A percentile compares a stretch with the other conserved stretches of the same genome.
Conservation (phyloP, 2,888 invertebrate species). For the Hydrotaea cyrtoneurina region DNA sequence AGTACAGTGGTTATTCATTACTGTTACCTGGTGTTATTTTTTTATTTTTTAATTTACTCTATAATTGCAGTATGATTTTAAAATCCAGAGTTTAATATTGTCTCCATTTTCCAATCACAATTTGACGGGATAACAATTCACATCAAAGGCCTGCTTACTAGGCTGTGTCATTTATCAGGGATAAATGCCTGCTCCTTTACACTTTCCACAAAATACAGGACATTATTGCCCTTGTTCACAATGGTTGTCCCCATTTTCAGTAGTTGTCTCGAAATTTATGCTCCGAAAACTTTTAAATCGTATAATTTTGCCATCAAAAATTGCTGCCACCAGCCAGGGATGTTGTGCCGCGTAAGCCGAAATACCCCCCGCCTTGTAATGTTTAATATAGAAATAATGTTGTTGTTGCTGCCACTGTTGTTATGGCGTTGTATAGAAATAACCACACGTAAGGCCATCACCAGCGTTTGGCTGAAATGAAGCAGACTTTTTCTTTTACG, state of each 20-base stretch:
- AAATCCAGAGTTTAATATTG: too few species aligned
- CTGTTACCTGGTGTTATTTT: too few species aligned
- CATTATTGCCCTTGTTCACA: background rate
- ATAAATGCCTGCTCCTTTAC: too few species aligned
- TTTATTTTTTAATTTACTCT: too few species aligned
- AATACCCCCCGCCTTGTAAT: constrained; percentile 38
- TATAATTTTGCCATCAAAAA: constrained; percentile 56
- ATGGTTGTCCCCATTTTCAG: background rate
- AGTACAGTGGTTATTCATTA: too few species aligned
- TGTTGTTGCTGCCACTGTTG: too few species aligned
- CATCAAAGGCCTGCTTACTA: too few species aligned
- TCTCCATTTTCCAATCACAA: too few species aligned
- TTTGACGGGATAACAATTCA: too few species aligned
- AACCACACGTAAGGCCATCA: constrained; percentile 34
- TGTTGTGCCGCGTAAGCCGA: background rate
- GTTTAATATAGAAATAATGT: constrained; percentile 31
- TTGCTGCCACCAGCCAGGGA: background rate
- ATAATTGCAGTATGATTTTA: too few species aligned
- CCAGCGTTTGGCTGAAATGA: constrained; percentile 51
- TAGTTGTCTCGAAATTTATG: constrained; percentile 37
- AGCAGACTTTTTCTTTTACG: constrained; percentile 43
- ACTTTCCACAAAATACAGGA: background rate
- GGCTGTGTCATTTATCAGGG: too few species aligned
- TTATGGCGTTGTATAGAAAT: background rate
- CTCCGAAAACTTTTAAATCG: constrained; percentile 54